A percentile compares a stretch with the other conserved stretches of the same genome.
Evolutionary conservation across 2,888 invertebrate genomes (phyloP).

Genomic region (Caenorhabditis sp.): DNA sequence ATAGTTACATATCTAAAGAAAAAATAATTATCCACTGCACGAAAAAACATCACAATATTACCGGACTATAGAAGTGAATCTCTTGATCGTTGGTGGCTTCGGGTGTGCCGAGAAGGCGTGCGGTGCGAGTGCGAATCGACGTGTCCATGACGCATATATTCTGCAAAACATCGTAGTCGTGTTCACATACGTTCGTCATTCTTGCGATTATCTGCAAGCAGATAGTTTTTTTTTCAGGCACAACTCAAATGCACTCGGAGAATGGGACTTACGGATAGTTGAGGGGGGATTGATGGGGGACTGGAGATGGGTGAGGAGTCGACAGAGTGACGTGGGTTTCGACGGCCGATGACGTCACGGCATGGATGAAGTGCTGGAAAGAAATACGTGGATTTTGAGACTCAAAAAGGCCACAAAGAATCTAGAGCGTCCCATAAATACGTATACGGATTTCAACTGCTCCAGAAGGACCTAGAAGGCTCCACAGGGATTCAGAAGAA

Average conservation of each 20-base stretch:
- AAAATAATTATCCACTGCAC: neutral
- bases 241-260: too few species aligned
- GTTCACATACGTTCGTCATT: slow-evolving; percentile 22
- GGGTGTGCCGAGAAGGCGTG: slow-evolving; percentile 18
- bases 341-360: slow-evolving; percentile 50
- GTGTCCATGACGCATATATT: slow-evolving; percentile 38
- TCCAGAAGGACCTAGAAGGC: too few species aligned
- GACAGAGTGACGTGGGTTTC: slow-evolving; percentile 26
- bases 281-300: slow-evolving; percentile 29
- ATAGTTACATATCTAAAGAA: slow-evolving; percentile 26
- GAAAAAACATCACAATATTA: slow-evolving; percentile 8
- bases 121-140: slow-evolving; percentile 35
- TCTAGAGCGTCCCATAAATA: too few species aligned
- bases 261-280: slow-evolving; percentile 19
- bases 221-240: neutral
- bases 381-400: neutral
- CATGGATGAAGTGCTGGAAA: slow-evolving; percentile 50
- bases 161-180: slow-evolving; percentile 34
- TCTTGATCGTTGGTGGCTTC: slow-evolving; percentile 17
- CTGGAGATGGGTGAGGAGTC: slow-evolving; percentile 35
- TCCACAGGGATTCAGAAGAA: too few species aligned
- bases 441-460: too few species aligned
- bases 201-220: slow-evolving; percentile 28
- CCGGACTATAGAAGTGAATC: slow-evolving; percentile 41
- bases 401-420: too few species aligned